Conservation (phyloP, 2,888 invertebrate species). For the Atrina japonica region DNA sequence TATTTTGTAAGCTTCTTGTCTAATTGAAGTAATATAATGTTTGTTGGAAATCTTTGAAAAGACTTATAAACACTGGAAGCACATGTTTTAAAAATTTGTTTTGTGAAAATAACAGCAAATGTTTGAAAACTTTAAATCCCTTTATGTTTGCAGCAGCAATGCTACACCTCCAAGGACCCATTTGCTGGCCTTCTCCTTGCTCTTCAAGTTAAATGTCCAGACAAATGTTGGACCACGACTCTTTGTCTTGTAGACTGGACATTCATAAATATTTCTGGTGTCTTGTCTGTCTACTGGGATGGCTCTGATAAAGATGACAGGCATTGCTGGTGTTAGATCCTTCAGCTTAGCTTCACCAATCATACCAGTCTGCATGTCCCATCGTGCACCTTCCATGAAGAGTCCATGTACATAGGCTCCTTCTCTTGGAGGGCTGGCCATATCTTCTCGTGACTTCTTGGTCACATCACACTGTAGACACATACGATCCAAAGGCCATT, state of each 20-base stretch:
- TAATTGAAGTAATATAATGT: no score
- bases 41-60: no score
- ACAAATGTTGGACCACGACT: conserved; percentile 96
- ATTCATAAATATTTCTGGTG: conserved; percentile 95
- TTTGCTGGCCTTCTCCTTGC: conserved; percentile 96
- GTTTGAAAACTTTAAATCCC: no score
- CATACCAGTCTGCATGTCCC: conserved; percentile 94
- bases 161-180: conserved; percentile 98
- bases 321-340: conserved; percentile 95
- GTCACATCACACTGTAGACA: conserved; percentile 98
- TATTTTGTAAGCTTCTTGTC: no score
- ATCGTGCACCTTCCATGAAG: conserved; percentile 95
- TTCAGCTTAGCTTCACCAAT: conserved; percentile 95
- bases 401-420: conserved; percentile 97
- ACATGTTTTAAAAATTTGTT: no score
- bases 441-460: conserved; percentile 97
- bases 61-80: no score
- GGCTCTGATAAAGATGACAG: conserved; percentile 94
- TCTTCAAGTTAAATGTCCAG: conserved; percentile 98
- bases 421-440: conserved; percentile 89
- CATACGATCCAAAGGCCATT: conserved; percentile 97
- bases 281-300: conserved; percentile 94
- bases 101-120: no score
- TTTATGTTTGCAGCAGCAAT: conserved; percentile 90
- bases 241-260: conserved; percentile 97